Conservation (phyloP, 1,140 invertebrate species). For the Diorhabda sublineata region DNA sequence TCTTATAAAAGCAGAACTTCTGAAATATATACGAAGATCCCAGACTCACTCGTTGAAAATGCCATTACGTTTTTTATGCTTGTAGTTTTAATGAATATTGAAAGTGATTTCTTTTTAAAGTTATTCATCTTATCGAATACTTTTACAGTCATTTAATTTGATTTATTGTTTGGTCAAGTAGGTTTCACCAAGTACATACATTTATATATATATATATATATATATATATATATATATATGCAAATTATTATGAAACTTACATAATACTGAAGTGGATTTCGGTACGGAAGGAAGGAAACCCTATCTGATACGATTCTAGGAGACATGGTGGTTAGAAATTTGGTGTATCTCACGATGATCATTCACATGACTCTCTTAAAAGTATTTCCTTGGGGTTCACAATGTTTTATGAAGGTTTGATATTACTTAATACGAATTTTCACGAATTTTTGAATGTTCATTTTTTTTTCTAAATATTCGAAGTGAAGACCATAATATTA, state of each 20-base stretch:
- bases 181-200: too few relatives aligned
- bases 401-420: too few relatives aligned
- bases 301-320: slow-evolving; percentile 21
- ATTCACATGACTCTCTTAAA: background rate
- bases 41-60: background rate
- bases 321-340: slow-evolving; percentile 25
- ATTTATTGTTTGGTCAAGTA: too few relatives aligned
- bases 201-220: too few relatives aligned
- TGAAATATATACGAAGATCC: background rate
- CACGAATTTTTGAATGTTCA: too few relatives aligned
- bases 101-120: background rate
- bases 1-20: slow-evolving; percentile 11
- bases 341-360: slow-evolving; percentile 25
- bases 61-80: background rate
- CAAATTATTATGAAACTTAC: background rate
- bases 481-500: too few relatives aligned
- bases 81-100: slow-evolving; percentile 3
- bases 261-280: slow-evolving; percentile 1
- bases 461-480: too few relatives aligned
- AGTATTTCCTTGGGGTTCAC: background rate
- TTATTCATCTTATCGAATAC: too few relatives aligned
- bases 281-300: slow-evolving; percentile 25
- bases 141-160: too few relatives aligned
- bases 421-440: too few relatives aligned
- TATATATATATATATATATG: background rate